Evolutionary conservation across 2,113 vertebrate species (phyloP).

Genomic region (Tragelaphus buxtoni): DNA sequence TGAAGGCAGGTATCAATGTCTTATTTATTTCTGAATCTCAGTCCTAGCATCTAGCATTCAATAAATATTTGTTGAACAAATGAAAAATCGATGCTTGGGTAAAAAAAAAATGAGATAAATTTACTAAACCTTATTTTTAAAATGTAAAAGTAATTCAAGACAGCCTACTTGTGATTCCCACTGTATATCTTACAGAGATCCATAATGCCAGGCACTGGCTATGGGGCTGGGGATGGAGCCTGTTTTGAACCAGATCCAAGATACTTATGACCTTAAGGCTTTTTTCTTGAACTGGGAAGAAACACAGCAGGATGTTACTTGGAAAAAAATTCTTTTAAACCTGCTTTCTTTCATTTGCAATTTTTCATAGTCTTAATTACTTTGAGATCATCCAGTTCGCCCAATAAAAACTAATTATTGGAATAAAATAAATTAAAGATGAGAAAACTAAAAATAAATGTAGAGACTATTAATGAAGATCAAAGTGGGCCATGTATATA

Average conservation of each 20-base stretch:
- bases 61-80: conserved; percentile 37
- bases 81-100: neutral
- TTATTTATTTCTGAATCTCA: neutral
- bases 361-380: conserved; percentile 50
- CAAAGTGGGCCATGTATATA: conserved; percentile 67
- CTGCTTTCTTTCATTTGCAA: conserved; percentile 32
- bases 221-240: neutral
- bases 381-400: conserved; percentile 31
- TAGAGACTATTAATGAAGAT: conserved; percentile 70
- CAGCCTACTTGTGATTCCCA: neutral
- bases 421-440: conserved; percentile 70
- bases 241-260: neutral
- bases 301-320: neutral
- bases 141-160: neutral
- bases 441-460: conserved; percentile 71
- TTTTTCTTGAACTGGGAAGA: neutral
- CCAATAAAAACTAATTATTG: conserved; percentile 67
- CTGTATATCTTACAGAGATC: neutral
- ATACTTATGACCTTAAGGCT: neutral
- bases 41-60: neutral
- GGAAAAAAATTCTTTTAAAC: conserved; percentile 24
- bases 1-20: neutral
- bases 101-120: conserved; percentile 25
- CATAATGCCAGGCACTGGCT: neutral
- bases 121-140: neutral